phyloP scores from a whole-genome alignment of 2,797 vertebrate species.

The Fratercula arctica region DNA sequence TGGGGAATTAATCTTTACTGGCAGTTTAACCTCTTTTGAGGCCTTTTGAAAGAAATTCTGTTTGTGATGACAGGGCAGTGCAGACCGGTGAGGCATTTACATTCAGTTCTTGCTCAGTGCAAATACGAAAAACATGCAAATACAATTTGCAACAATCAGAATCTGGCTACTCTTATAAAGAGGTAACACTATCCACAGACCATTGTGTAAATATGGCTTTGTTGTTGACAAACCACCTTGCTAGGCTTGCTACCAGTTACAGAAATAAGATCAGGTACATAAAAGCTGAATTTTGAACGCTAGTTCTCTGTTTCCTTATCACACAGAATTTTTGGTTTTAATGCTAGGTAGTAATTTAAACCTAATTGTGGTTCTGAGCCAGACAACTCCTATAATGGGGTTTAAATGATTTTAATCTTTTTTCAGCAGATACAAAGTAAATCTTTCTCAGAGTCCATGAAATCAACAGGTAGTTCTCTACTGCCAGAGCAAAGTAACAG shows the following conservation, averaged over 20 bases:
- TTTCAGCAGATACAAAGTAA: neutral
- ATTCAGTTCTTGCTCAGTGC: neutral
- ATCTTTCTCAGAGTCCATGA: neutral
- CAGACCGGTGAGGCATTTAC: rapidly evolving
- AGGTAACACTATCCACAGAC: neutral
- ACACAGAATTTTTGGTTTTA: neutral
- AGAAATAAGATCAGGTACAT: neutral
- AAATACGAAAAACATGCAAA: neutral
- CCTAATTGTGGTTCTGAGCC: neutral
- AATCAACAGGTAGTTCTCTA: neutral
- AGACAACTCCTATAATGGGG: neutral
- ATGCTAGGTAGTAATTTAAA: neutral
- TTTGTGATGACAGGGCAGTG: neutral
- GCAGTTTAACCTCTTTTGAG: neutral
- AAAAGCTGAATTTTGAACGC: neutral
- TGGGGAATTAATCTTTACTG: neutral
- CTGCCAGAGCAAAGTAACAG: neutral
- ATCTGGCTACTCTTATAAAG: neutral
- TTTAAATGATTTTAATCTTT: neutral
- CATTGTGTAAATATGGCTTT: neutral
- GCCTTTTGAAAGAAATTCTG: neutral
- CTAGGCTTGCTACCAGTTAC: neutral
- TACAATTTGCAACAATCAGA: neutral
- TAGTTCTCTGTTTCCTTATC: neutral
- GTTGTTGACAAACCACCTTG: neutral